Conservation (phyloP, 2,113 vertebrate genomes). For the Myocastor coypus region DNA sequence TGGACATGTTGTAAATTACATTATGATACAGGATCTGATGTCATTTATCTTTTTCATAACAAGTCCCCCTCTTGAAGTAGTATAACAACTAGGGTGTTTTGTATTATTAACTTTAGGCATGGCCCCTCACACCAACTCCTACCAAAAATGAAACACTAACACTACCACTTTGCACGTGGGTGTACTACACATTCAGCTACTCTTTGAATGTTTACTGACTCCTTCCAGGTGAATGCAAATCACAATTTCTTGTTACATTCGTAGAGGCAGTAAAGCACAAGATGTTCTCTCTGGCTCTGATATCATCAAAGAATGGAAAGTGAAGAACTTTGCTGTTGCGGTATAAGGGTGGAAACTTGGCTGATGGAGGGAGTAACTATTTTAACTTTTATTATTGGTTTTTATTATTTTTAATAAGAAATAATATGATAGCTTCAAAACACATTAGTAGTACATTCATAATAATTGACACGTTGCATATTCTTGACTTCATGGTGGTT, state of each 20-base stretch:
- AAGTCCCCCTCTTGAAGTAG: neutral
- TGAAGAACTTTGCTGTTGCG: neutral
- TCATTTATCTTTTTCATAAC: neutral
- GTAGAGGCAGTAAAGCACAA: neutral
- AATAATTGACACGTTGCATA: too few relatives aligned
- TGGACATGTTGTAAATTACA: neutral
- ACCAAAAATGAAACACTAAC: neutral
- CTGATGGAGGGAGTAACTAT: too few relatives aligned
- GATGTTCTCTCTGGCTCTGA: neutral
- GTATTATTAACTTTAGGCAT: neutral
- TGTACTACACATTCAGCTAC: neutral
- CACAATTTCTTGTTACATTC: neutral
- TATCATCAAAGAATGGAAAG: neutral
- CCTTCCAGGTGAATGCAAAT: neutral
- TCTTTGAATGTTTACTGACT: neutral
- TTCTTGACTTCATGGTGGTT: too few relatives aligned
- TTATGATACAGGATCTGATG: neutral
- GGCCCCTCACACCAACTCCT: neutral
- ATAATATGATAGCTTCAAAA: too few relatives aligned
- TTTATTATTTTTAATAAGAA: too few relatives aligned
- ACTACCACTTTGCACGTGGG: neutral
- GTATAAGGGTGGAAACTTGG: neutral
- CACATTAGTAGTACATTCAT: too few relatives aligned
- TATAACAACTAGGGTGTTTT: neutral
- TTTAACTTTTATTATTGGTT: too few relatives aligned